Conservation (phyloP, 2,888 invertebrate genomes). For the Leucophora obtusa region DNA sequence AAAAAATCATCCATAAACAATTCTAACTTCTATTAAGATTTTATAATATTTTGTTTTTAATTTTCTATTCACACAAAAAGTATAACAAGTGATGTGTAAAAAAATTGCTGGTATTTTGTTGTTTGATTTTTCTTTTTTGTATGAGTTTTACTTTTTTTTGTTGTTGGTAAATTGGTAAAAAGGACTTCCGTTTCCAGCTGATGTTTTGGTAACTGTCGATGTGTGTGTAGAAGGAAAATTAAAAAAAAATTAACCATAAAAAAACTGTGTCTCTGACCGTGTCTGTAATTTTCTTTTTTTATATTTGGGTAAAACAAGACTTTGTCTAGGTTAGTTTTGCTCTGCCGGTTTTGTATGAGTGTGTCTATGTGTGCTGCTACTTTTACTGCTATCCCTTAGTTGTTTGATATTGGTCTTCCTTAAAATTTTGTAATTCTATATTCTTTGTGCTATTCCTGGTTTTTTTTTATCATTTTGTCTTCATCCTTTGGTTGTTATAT, state of each 20-base stretch:
- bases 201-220: not conserved
- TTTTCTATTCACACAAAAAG: not conserved
- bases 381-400: not conserved
- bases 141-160: constrained; percentile 10
- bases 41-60: not conserved
- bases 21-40: not conserved
- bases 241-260: constrained; percentile 10
- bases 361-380: no score
- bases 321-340: constrained; percentile 16
- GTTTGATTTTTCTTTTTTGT: not conserved
- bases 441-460: not conserved
- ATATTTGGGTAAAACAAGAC: not conserved
- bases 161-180: no score
- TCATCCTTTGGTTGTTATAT: not conserved
- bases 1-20: not conserved
- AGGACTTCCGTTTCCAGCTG: constrained; percentile 3
- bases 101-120: constrained; percentile 4
- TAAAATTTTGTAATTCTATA: not conserved
- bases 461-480: constrained; percentile 1
- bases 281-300: not conserved
- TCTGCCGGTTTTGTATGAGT: not conserved
- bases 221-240: not conserved
- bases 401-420: not conserved
- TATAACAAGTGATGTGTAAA: constrained; percentile 28
- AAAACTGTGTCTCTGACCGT: constrained; percentile 1